phyloP scores from a whole-genome alignment of 1,140 invertebrate genomes.

The Epicauta chinensis region DNA sequence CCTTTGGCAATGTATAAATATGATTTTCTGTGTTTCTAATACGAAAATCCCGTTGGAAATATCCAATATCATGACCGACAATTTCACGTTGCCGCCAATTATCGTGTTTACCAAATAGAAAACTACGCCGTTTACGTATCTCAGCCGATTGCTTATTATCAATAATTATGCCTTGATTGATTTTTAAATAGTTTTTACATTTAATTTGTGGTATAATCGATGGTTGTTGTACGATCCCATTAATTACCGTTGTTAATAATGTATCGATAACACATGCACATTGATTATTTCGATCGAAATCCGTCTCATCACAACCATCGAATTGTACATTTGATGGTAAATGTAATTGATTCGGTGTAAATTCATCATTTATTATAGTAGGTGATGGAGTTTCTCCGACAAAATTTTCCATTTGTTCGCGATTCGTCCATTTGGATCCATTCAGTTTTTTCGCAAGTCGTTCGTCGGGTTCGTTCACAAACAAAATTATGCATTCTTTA shows the following conservation, averaged over 20 bases:
- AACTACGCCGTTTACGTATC: slow-evolving; percentile 1
- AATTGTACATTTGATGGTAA: not conserved
- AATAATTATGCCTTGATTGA: not conserved
- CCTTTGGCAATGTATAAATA: slow-evolving; percentile 1
- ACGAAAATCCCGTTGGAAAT: slow-evolving; percentile 4
- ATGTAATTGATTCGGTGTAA: slow-evolving; percentile 1
- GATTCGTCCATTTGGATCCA: slow-evolving; percentile 3
- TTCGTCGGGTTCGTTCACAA: slow-evolving; percentile 1
- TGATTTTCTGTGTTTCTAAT: slow-evolving; percentile 2
- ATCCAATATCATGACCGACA: slow-evolving; percentile 4
- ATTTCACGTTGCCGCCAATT: not conserved
- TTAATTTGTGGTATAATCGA: not conserved
- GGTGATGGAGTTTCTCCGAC: slow-evolving; percentile 1
- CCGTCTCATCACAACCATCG: slow-evolving; percentile 2
- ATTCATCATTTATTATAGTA: not conserved
- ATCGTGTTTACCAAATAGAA: slow-evolving; percentile 7
- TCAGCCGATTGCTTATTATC: slow-evolving; percentile 2
- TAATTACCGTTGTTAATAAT: not conserved
- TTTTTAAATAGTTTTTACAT: slow-evolving; percentile 3
- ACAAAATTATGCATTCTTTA: slow-evolving; percentile 6
- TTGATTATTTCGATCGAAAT: slow-evolving; percentile 8
- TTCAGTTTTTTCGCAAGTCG: slow-evolving; percentile 3
- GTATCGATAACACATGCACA: slow-evolving; percentile 8
- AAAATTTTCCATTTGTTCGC: not conserved
- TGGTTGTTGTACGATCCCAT: not conserved